phyloP scores from a whole-genome alignment of 1,140 invertebrate species.

The Andrena cerasifolii region DNA sequence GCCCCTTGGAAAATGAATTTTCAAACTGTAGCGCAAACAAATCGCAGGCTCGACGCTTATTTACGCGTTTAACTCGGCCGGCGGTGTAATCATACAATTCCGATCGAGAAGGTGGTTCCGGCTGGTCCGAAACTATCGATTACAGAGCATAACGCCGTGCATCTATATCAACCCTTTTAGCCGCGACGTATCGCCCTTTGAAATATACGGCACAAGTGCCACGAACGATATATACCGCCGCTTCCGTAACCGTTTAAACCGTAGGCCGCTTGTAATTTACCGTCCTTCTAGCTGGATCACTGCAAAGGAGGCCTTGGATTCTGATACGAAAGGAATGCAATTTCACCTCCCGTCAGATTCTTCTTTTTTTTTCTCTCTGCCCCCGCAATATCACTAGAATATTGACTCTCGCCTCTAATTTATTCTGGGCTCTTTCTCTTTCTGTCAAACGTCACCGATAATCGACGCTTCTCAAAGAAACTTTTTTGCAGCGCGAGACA shows the following conservation, averaged over 20 bases:
- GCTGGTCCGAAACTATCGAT: slow-evolving; percentile 45
- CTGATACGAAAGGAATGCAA: slow-evolving; percentile 17
- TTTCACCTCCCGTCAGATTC: background rate
- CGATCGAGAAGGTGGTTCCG: slow-evolving; percentile 17
- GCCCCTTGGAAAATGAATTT: too few relatives aligned
- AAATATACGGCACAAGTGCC: slow-evolving; percentile 18
- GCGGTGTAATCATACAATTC: background rate
- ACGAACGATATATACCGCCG: background rate
- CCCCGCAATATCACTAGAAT: background rate
- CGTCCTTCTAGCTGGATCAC: background rate
- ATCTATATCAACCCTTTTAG: slow-evolving; percentile 47
- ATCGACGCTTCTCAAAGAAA: too few relatives aligned
- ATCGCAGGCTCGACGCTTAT: background rate
- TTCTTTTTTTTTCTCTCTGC: background rate
- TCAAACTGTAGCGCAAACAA: background rate
- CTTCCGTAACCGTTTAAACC: slow-evolving; percentile 33
- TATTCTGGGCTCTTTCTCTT: background rate
- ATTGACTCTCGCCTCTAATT: background rate
- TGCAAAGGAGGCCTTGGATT: slow-evolving; percentile 5
- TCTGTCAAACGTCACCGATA: too few relatives aligned
- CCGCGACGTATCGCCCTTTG: slow-evolving; percentile 28
- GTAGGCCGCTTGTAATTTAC: slow-evolving; percentile 22
- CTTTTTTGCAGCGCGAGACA: too few relatives aligned
- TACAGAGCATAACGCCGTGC: slow-evolving; percentile 44
- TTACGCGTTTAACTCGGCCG: background rate